A percentile compares a stretch with the other conserved stretches of the same genome.
These are phyloP conservation scores for Lamellibrachia columna DNA, from an alignment of 2,888 invertebrate genomes.

Conservation along the genomic window DNA sequence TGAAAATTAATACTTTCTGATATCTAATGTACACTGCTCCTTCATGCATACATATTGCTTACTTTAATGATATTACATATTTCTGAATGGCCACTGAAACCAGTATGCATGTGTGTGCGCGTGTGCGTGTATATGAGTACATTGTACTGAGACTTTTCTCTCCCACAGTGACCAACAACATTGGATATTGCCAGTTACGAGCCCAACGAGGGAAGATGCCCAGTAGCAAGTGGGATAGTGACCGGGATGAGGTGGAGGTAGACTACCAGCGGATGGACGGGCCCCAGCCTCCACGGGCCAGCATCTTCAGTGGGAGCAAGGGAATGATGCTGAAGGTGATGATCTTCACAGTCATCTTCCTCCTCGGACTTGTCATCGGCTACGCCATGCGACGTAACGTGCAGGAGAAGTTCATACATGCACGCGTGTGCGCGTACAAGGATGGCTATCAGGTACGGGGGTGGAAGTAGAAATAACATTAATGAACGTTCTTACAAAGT, in stretches of 20 bases:
- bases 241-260: constrained; percentile 43
- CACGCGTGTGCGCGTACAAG: background rate
- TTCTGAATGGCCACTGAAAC: no score
- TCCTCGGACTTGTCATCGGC: constrained; percentile 40
- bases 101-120: background rate
- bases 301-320: constrained; percentile 38
- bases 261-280: constrained; percentile 42
- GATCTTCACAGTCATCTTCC: constrained; percentile 37
- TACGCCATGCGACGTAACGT: constrained; percentile 36
- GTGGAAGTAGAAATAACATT: no score
- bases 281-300: background rate
- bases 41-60: no score
- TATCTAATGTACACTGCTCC: no score
- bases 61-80: no score
- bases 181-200: constrained; percentile 39
- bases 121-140: background rate
- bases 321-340: constrained; percentile 37
- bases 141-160: background rate
- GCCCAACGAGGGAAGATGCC: constrained; percentile 37
- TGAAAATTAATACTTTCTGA: no score
- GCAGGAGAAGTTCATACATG: constrained; percentile 23
- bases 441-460: constrained; percentile 22
- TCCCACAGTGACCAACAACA: constrained; percentile 31
- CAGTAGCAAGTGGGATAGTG: constrained; percentile 43
- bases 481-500: no score